Evolutionary conservation across 2,797 vertebrate species (phyloP).

Genomic region (Sphenopsis melanotis): DNA sequence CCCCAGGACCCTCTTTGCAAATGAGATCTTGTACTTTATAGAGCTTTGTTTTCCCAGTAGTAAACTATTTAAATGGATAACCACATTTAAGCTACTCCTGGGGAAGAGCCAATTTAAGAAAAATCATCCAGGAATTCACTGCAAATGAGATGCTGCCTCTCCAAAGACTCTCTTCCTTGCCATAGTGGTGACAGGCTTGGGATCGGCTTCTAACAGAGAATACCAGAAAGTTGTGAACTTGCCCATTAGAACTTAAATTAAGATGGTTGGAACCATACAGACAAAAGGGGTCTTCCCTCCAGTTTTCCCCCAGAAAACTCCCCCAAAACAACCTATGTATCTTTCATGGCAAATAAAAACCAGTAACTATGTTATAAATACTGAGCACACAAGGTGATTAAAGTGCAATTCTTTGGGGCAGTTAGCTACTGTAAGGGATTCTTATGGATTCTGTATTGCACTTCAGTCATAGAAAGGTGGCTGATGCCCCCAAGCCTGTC

Average conservation of each 20-base stretch:
- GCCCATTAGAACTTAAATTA: not conserved
- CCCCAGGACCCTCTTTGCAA: conserved; percentile 48
- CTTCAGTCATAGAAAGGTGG: not conserved
- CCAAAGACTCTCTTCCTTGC: conserved; percentile 23
- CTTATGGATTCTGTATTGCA: not conserved
- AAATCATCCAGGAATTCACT: conserved; percentile 68
- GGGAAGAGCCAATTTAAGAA: conserved; percentile 68
- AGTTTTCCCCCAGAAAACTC: not conserved
- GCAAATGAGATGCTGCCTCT: conserved; percentile 65
- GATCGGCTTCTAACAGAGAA: not conserved
- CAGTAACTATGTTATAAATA: not conserved
- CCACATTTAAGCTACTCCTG: conserved; percentile 62
- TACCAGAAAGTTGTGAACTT: not conserved
- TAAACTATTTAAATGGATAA: conserved; percentile 70
- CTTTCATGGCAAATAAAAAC: not conserved
- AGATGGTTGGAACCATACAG: not conserved
- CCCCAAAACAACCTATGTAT: not conserved
- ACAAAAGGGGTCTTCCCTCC: not conserved
- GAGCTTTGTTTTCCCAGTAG: conserved; percentile 42
- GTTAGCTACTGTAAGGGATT: not conserved
- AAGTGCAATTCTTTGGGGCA: not conserved
- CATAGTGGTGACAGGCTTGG: not conserved
- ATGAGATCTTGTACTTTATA: conserved; percentile 46
- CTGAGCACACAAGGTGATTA: not conserved
- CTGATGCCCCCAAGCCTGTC: not conserved